These are phyloP conservation scores for Pentamera pediparva DNA, from an alignment of 53 echinoderm and acorn worm genomes.

Conservation along the genomic window DNA sequence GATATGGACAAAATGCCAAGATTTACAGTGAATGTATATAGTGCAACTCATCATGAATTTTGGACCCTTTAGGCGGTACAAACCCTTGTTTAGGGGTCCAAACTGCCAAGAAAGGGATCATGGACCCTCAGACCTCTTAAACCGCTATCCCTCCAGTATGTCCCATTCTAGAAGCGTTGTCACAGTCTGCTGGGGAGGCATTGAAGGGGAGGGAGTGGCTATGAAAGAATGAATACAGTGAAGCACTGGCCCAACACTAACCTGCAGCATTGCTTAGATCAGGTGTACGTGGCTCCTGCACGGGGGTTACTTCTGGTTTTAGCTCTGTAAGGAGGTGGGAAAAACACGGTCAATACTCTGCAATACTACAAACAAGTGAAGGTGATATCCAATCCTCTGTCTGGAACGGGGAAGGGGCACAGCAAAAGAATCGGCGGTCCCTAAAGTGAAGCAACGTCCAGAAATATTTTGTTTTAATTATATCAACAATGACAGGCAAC, in stretches of 20 bases:
- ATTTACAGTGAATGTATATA: too few relatives aligned
- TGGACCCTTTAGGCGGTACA: too few relatives aligned
- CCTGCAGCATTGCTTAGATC: constrained; percentile 34
- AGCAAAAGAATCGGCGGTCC: constrained; percentile 12
- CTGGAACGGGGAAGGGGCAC: not conserved
- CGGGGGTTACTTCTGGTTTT: not conserved
- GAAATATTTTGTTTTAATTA: not conserved
- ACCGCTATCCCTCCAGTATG: not conserved
- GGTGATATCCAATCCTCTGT: not conserved
- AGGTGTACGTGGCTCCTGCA: constrained; percentile 23
- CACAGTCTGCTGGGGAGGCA: not conserved
- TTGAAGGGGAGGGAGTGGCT: too few relatives aligned
- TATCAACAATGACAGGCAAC: too few relatives aligned
- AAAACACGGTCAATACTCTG: not conserved
- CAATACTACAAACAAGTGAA: not conserved
- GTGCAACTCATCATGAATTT: too few relatives aligned
- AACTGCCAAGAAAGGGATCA: not conserved
- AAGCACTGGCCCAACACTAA: not conserved
- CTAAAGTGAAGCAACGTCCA: constrained; percentile 8
- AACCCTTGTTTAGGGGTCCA: too few relatives aligned
- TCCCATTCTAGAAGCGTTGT: not conserved
- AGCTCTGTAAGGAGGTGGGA: constrained; percentile 35
- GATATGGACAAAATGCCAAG: too few relatives aligned
- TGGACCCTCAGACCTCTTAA: not conserved
- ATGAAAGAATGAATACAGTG: too few relatives aligned